Percentiles rank a stretch among this genome's conserved stretches.
phyloP scores from a whole-genome alignment of 2,797 vertebrate species.

The Crenuchus spilurus region DNA sequence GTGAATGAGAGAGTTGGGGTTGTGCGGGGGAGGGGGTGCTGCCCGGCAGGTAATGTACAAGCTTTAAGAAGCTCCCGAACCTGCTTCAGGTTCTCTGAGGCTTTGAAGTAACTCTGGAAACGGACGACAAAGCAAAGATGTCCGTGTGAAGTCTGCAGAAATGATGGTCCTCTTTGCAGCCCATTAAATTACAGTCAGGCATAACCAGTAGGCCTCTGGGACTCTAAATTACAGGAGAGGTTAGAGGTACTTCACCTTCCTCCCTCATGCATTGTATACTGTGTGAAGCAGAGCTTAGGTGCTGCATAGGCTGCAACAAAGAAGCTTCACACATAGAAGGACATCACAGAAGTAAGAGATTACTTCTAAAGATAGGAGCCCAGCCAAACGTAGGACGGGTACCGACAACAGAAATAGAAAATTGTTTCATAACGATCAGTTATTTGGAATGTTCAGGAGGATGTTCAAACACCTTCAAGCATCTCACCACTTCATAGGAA shows the following conservation, averaged over 20 bases:
- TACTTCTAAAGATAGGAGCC: too few relatives aligned
- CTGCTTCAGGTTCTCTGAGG: neutral
- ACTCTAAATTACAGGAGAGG: neutral
- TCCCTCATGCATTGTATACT: neutral
- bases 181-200: neutral
- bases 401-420: too few relatives aligned
- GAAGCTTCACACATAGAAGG: too few relatives aligned
- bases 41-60: conserved; percentile 34
- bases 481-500: too few relatives aligned
- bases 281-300: neutral
- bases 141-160: conserved; percentile 1
- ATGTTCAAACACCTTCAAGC: too few relatives aligned
- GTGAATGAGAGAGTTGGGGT: neutral
- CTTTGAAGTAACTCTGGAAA: neutral
- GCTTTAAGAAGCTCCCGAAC: conserved; percentile 25
- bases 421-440: too few relatives aligned
- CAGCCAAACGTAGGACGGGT: too few relatives aligned
- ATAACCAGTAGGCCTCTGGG: neutral
- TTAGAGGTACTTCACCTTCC: neutral
- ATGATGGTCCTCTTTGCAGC: neutral
- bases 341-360: too few relatives aligned
- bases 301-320: neutral
- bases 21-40: neutral
- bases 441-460: too few relatives aligned
- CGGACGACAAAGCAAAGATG: conserved; percentile 17